phyloP scores from a whole-genome alignment of 2,888 invertebrate genomes.

The Galeruca laticollis region DNA sequence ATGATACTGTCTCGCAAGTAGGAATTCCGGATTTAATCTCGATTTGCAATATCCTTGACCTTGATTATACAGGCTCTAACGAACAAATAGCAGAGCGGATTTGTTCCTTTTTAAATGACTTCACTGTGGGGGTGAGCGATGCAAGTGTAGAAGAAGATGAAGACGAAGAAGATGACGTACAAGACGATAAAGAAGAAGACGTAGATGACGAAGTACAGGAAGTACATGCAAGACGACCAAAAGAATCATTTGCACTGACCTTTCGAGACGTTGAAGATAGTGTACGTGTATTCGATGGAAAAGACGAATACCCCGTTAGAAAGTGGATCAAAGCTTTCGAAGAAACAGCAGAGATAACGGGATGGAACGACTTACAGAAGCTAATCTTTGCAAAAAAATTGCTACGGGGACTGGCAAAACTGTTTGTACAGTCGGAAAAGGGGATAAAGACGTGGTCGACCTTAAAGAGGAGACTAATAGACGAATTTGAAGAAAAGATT shows the following conservation, averaged over 20 bases:
- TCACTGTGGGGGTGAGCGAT: slow-evolving; percentile 5
- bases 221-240: slow-evolving; percentile 1
- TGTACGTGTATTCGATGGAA: slow-evolving; percentile 49
- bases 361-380: slow-evolving; percentile 53
- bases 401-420: slow-evolving; percentile 51
- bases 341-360: slow-evolving; percentile 49
- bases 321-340: slow-evolving; percentile 54
- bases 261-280: slow-evolving; percentile 52
- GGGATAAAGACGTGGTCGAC: slow-evolving; percentile 50
- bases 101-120: slow-evolving; percentile 24
- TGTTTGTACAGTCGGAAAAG: slow-evolving; percentile 51
- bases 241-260: slow-evolving; percentile 39
- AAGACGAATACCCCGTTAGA: slow-evolving; percentile 48
- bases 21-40: slow-evolving; percentile 33
- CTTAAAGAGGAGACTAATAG: slow-evolving; percentile 52
- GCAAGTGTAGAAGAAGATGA: slow-evolving; percentile 18
- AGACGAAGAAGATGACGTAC: slow-evolving; percentile 16
- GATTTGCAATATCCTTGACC: slow-evolving; percentile 33
- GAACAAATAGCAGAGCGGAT: slow-evolving; percentile 23
- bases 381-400: slow-evolving; percentile 55
- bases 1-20: slow-evolving; percentile 17
- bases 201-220: slow-evolving; percentile 4
- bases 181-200: slow-evolving; percentile 20
- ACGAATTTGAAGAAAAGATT: slow-evolving; percentile 41
- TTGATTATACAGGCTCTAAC: slow-evolving; percentile 32